Evolutionary conservation across 2,888 invertebrate species (phyloP).

Genomic region (Cephus sareptanus): DNA sequence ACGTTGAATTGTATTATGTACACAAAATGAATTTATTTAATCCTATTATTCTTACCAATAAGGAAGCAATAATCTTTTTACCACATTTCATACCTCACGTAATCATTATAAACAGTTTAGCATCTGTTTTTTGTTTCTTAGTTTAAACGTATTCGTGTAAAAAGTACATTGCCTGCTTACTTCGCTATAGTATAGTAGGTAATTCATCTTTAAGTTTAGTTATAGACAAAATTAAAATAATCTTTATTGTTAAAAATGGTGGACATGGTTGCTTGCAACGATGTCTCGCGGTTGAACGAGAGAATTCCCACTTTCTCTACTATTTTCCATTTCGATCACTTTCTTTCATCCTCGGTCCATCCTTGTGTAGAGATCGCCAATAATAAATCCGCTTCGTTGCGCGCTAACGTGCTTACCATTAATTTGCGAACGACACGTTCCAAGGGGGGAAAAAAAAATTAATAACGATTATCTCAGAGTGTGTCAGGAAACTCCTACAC

Average conservation of each 20-base stretch:
- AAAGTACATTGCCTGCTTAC: conserved; percentile 60
- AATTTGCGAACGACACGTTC: neutral
- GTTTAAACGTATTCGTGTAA: conserved; percentile 47
- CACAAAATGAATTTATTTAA: conserved; percentile 58
- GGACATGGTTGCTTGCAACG: conserved; percentile 29
- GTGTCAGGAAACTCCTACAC: neutral
- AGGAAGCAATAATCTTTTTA: conserved; percentile 60
- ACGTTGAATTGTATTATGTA: conserved; percentile 42
- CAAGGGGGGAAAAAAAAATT: neutral
- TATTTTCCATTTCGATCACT: conserved; percentile 41
- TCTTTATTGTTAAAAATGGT: conserved; percentile 50
- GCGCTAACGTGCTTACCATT: neutral
- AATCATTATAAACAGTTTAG: conserved; percentile 47
- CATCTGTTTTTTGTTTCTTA: conserved; percentile 29
- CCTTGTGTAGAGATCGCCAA: conserved; percentile 19
- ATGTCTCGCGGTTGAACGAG: conserved; percentile 32
- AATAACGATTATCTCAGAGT: neutral
- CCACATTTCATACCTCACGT: conserved; percentile 43
- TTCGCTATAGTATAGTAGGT: conserved; percentile 40
- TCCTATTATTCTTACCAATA: conserved; percentile 54
- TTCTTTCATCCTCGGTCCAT: conserved; percentile 38
- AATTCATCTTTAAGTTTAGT: conserved; percentile 45
- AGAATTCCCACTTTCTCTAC: conserved; percentile 33
- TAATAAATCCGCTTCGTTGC: neutral
- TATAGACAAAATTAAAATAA: conserved; percentile 61